These are phyloP conservation scores for Pelobates cultripes DNA, from an alignment of 2,797 vertebrate genomes.

Conservation along the genomic window DNA sequence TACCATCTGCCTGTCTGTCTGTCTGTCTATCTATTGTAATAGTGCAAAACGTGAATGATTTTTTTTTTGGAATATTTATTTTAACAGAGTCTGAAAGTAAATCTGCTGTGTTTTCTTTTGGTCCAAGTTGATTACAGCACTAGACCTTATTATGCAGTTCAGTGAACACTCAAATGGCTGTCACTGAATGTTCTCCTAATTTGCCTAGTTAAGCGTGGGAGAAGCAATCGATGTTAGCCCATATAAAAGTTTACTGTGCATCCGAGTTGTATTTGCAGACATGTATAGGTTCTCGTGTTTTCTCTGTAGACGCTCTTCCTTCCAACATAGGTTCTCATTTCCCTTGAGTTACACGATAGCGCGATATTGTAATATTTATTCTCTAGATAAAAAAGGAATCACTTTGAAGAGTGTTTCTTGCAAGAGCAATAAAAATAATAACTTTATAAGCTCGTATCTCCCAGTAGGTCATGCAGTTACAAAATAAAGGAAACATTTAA, in stretches of 20 bases:
- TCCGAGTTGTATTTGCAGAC: constrained; percentile 3
- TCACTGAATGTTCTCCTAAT: constrained; percentile 13
- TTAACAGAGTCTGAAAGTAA: no score
- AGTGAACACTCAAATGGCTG: constrained; percentile 14
- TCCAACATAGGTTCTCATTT: neutral
- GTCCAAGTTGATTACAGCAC: constrained; percentile 6
- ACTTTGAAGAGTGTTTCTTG: neutral
- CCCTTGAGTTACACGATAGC: neutral
- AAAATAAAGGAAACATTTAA: neutral
- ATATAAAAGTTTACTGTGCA: neutral
- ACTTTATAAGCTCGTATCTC: neutral
- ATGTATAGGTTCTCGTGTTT: neutral
- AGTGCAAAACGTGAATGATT: no score
- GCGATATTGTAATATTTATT: constrained; percentile 17
- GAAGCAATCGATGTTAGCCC: constrained; percentile 11
- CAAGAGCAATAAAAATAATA: neutral
- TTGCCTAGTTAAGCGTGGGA: neutral
- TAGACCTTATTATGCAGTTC: constrained; percentile 19
- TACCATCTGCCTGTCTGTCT: no score
- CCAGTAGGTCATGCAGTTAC: neutral
- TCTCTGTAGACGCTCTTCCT: neutral
- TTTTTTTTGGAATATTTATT: no score
- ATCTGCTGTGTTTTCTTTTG: no score
- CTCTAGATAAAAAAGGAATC: constrained; percentile 2
- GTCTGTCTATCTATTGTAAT: no score